A percentile compares a stretch with the other conserved stretches of the same genome.
phyloP scores from a whole-genome alignment of 2,113 vertebrate genomes.

The Halichoerus grypus region DNA sequence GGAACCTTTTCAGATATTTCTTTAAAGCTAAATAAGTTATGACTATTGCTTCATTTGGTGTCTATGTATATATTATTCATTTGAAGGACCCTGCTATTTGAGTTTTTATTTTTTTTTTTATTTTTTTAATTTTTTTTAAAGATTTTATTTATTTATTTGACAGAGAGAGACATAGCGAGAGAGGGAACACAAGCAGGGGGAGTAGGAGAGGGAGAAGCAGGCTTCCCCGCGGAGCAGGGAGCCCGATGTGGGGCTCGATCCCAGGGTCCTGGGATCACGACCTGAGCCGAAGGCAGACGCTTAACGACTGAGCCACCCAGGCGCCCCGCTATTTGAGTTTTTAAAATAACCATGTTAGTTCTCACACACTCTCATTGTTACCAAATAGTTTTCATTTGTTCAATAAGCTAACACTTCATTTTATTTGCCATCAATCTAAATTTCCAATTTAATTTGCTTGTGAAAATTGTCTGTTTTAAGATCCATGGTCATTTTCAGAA shows the following conservation, averaged over 20 bases:
- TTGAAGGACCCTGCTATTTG: background rate
- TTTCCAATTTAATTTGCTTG: background rate
- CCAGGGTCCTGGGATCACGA: too few relatives aligned
- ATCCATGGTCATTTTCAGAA: background rate
- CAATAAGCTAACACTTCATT: background rate
- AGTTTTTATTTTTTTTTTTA: too few relatives aligned
- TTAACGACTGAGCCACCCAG: too few relatives aligned
- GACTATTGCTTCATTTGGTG: background rate
- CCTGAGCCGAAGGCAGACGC: too few relatives aligned
- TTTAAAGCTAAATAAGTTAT: background rate
- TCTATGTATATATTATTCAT: background rate
- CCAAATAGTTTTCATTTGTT: background rate
- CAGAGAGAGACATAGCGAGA: too few relatives aligned
- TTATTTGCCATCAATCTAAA: background rate
- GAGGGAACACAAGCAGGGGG: too few relatives aligned
- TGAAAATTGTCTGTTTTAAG: slow-evolving; percentile 4
- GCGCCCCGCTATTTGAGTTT: background rate
- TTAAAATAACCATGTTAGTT: background rate
- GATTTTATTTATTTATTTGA: too few relatives aligned
- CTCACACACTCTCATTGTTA: background rate
- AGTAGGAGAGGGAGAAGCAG: too few relatives aligned
- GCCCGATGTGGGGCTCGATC: too few relatives aligned
- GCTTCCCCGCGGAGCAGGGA: too few relatives aligned
- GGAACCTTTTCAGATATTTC: background rate
- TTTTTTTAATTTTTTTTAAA: too few relatives aligned